These are phyloP conservation scores for Allacma fusca DNA, from an alignment of 2,888 invertebrate genomes.

Conservation along the genomic window DNA sequence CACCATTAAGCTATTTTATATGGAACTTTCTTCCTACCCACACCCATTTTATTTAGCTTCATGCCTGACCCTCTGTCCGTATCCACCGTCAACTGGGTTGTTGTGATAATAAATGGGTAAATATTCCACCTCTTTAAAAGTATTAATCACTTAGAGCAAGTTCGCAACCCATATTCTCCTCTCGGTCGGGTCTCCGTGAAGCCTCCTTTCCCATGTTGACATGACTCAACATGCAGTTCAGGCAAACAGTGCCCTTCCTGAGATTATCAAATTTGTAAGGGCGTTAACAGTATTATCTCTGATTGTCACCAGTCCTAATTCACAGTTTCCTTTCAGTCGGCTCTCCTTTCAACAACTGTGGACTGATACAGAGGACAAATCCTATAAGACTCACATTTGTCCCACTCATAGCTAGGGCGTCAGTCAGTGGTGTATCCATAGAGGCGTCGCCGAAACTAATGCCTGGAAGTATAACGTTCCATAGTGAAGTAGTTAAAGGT, in stretches of 20 bases:
- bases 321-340: too few species aligned
- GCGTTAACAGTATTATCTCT: slow-evolving; percentile 1
- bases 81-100: slow-evolving; percentile 3
- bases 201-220: too few species aligned
- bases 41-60: neutral
- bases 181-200: too few species aligned
- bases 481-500: too few species aligned
- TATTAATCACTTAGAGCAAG: neutral
- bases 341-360: too few species aligned
- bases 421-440: too few species aligned
- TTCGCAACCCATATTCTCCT: neutral
- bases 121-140: slow-evolving; percentile 7
- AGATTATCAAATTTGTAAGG: neutral
- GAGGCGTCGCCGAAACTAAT: too few species aligned
- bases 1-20: neutral
- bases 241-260: neutral
- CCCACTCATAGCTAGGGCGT: too few species aligned
- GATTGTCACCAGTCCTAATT: neutral
- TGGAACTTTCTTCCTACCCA: neutral
- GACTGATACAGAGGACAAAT: too few species aligned
- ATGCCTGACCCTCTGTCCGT: neutral
- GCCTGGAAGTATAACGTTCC: too few species aligned
- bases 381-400: too few species aligned
- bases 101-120: slow-evolving; percentile 12
- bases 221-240: too few species aligned